These are phyloP conservation scores for Mayetiola destructor DNA, from an alignment of 2,888 invertebrate genomes.

Conservation along the genomic window DNA sequence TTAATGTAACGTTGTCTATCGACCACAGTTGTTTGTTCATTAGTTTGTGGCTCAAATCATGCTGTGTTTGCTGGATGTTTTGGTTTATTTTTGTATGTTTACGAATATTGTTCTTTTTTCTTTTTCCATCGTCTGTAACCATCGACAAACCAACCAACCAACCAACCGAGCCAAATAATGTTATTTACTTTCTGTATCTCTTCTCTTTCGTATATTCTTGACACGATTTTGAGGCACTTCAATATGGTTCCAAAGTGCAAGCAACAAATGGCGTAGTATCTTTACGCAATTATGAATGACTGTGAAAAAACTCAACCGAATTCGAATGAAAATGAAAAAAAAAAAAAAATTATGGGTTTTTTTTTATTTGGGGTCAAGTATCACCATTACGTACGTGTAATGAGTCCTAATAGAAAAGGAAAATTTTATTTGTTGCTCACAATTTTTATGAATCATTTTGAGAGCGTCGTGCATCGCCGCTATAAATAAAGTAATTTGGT, in stretches of 20 bases:
- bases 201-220: not conserved
- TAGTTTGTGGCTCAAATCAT: too few relatives aligned
- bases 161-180: not conserved
- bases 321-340: not conserved
- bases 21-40: too few relatives aligned
- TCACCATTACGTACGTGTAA: not conserved
- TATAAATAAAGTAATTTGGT: too few relatives aligned
- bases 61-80: too few relatives aligned
- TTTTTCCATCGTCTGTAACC: not conserved
- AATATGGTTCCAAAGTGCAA: not conserved
- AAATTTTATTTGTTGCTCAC: not conserved
- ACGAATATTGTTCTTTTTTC: not conserved
- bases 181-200: not conserved
- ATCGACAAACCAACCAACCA: not conserved
- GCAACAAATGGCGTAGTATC: not conserved
- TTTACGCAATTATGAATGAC: constrained; percentile 1
- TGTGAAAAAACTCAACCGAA: too few relatives aligned
- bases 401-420: constrained; percentile 7
- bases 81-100: not conserved
- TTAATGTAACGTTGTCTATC: too few relatives aligned
- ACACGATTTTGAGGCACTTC: not conserved
- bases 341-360: not conserved
- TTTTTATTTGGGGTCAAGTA: constrained; percentile 11
- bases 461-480: too few relatives aligned
- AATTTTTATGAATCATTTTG: not conserved